These are phyloP conservation scores for Rhinolophus sinicus DNA, from an alignment of 2,113 vertebrate species.

Conservation along the genomic window DNA sequence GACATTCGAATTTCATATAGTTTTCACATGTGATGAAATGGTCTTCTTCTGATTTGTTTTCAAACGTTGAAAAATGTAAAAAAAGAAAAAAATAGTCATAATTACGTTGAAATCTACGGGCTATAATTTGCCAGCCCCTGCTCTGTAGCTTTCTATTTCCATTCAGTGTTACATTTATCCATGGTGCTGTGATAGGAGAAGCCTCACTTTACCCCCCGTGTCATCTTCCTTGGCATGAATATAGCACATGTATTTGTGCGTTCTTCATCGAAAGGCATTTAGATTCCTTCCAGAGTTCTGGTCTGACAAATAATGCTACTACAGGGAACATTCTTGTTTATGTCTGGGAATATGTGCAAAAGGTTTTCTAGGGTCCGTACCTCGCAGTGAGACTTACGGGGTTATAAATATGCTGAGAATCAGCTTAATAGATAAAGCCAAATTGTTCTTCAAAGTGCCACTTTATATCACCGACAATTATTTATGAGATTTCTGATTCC, in stretches of 20 bases:
- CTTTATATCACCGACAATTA: not conserved
- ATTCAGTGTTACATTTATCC: not conserved
- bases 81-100: not conserved
- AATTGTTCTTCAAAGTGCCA: not conserved
- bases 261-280: not conserved
- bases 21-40: not conserved
- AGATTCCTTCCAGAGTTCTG: not conserved
- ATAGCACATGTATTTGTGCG: not conserved
- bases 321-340: not conserved
- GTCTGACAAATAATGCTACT: too few species aligned
- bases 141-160: not conserved
- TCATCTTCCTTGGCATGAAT: rapidly evolving
- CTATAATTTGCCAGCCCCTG: not conserved
- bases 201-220: not conserved
- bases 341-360: not conserved
- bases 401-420: not conserved
- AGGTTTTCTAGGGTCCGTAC: not conserved
- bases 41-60: not conserved
- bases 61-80: not conserved
- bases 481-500: not conserved
- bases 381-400: not conserved
- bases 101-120: not conserved
- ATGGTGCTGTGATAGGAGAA: not conserved
- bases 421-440: not conserved
- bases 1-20: not conserved